phyloP scores from a whole-genome alignment of 2,888 invertebrate species.

The Pemphredon lugubris region DNA sequence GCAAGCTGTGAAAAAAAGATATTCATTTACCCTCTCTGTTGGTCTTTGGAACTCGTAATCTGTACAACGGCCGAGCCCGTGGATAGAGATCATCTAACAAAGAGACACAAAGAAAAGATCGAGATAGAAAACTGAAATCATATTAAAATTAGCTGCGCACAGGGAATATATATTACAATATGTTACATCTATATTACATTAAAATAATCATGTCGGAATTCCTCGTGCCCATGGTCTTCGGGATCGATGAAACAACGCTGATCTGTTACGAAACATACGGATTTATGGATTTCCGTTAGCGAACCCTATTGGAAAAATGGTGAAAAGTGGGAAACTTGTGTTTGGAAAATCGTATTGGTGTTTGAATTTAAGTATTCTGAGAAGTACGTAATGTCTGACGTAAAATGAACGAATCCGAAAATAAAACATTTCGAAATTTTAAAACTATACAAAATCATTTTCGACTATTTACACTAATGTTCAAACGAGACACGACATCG shows the following conservation, averaged over 20 bases:
- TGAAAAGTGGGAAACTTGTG: not conserved
- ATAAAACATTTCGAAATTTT: too few relatives aligned
- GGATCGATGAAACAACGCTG: slow-evolving; percentile 12
- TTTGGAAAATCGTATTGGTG: too few relatives aligned
- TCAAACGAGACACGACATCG: too few relatives aligned
- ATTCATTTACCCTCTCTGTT: slow-evolving; percentile 83
- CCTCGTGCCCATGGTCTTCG: slow-evolving; percentile 12
- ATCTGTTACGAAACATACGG: slow-evolving; percentile 26
- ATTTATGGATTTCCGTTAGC: not conserved
- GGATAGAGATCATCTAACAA: slow-evolving; percentile 83
- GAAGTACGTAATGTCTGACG: too few relatives aligned
- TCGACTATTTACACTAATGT: too few relatives aligned
- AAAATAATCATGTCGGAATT: slow-evolving; percentile 1
- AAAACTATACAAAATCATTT: too few relatives aligned
- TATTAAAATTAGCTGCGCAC: slow-evolving; percentile 24
- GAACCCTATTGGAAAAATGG: slow-evolving; percentile 16
- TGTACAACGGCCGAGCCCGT: slow-evolving; percentile 82
- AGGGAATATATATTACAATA: slow-evolving; percentile 59
- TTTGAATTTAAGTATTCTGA: too few relatives aligned
- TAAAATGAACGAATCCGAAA: too few relatives aligned
- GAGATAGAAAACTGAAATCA: slow-evolving; percentile 51
- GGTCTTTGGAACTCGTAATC: slow-evolving; percentile 81
- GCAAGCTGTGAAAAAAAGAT: slow-evolving; percentile 44
- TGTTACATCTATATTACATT: slow-evolving; percentile 54
- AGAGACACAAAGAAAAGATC: slow-evolving; percentile 62